Evolutionary conservation across 2,888 invertebrate species (phyloP), one percentile per base, ranked within the genome.

Genomic region (Dicranocentrus wangi): DNA sequence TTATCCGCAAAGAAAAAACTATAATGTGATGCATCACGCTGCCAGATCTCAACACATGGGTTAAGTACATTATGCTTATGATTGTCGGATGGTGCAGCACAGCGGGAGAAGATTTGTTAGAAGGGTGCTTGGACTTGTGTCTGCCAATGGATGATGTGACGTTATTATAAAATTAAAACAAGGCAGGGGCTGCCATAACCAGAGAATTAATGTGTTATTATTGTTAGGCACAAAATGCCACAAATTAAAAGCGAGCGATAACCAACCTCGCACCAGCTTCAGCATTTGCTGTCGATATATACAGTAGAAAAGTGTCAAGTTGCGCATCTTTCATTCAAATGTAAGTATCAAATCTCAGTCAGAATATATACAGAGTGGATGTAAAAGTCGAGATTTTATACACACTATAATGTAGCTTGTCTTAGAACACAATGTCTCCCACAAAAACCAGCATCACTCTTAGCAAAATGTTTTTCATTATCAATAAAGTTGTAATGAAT

Each of bases 11-110:
- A 70, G 53, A 69, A 42, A 63, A 55, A 42, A 25, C 15, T 39
- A 21, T 76, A 69, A 76, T 76, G 76, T 61, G 53, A 47, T 76
- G 51, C 55, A 75, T 75, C 27, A 28, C 19, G 66, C 65, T 23
- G 32, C 32, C n/a, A 51, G 51, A 51, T 19, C 13, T 39, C 39
- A 39, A n/a, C n/a, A 17, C 23, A 17, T 53, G 53, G 53, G 21
- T n/a, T 53, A 53, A 53, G 23, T 53, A 58, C 58, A 8, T 39
- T 39, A 39, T 39, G 39, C 39, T 39, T 39, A 13, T 8, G 39
- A 8, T 8, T 39, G 13, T 39, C n/a, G n/a, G 13, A 25, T 25
- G 2, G 25, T 10, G 55, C 25, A 23, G 15, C 2, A 25, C 15
- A 55, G 23, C 25, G 25, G 23, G 1, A 23, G 17, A 55, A 8